Percentiles rank a stretch among this genome's conserved stretches.
phyloP scores from a whole-genome alignment of 2,888 invertebrate genomes.

The Pollenia griseotomentosa region DNA sequence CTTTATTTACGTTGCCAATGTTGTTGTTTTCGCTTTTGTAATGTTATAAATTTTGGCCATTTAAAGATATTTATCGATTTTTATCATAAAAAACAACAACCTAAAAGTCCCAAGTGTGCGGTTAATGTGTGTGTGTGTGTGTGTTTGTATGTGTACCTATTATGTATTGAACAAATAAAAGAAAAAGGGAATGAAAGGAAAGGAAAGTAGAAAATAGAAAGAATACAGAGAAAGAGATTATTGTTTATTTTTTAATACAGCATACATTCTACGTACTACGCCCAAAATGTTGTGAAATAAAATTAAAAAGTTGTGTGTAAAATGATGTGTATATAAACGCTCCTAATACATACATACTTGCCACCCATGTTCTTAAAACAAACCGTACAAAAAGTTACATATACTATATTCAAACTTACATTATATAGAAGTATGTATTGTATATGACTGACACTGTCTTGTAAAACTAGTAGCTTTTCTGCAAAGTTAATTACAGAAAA shows the following conservation, averaged over 20 bases:
- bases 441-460: background rate
- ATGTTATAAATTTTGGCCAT: constrained; percentile 80
- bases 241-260: constrained; percentile 23
- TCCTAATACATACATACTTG: constrained; percentile 20
- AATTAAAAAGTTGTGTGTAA: background rate
- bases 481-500: constrained; percentile 11
- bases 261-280: constrained; percentile 50
- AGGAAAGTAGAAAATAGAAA: background rate
- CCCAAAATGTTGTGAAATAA: constrained; percentile 57
- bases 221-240: constrained; percentile 1
- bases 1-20: constrained; percentile 6
- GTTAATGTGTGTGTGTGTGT: constrained; percentile 33
- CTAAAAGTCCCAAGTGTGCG: constrained; percentile 63
- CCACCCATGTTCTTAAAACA: background rate
- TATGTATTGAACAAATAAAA: constrained; percentile 5
- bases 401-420: background rate
- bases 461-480: constrained; percentile 31
- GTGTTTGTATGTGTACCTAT: background rate
- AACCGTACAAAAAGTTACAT: background rate
- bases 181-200: background rate
- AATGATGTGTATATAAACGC: background rate
- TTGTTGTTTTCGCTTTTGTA: constrained; percentile 72
- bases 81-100: constrained; percentile 53
- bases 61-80: constrained; percentile 76
- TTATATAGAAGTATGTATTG: background rate